These are phyloP conservation scores for Elgonia sp. DNA, from an alignment of 2,888 invertebrate genomes.

Conservation along the genomic window DNA sequence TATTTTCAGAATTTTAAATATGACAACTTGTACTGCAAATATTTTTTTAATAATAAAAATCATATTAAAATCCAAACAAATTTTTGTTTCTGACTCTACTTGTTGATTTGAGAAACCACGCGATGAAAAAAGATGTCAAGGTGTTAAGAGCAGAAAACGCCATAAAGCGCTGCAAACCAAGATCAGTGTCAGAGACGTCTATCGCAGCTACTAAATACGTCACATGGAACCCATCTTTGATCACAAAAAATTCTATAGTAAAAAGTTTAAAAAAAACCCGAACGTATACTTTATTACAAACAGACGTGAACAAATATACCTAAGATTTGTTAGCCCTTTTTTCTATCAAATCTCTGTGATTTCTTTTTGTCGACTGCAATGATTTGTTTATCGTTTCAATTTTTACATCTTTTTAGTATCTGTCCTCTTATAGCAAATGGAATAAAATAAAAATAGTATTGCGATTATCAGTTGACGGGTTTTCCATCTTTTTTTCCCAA, in stretches of 20 bases:
- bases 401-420: not conserved
- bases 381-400: not conserved
- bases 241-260: conserved; percentile 28
- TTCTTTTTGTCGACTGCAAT: too few relatives aligned
- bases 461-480: too few relatives aligned
- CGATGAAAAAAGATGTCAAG: conserved; percentile 67
- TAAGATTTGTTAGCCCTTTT: conserved; percentile 29
- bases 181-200: conserved; percentile 60
- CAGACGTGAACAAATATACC: conserved; percentile 30
- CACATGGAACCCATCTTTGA: conserved; percentile 19
- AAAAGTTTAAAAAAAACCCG: too few relatives aligned
- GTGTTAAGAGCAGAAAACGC: conserved; percentile 53
- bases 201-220: conserved; percentile 39
- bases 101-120: too few relatives aligned
- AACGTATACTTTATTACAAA: conserved; percentile 34
- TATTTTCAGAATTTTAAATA: too few relatives aligned
- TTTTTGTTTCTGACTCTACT: too few relatives aligned
- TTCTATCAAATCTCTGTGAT: not conserved
- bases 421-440: too few relatives aligned
- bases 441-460: too few relatives aligned
- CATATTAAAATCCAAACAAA: not conserved
- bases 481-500: conserved; percentile 40
- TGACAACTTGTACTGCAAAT: too few relatives aligned
- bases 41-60: too few relatives aligned
- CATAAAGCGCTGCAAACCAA: conserved; percentile 54